Conservation (phyloP, 2,888 invertebrate genomes). For the Ectemnius continuus region DNA sequence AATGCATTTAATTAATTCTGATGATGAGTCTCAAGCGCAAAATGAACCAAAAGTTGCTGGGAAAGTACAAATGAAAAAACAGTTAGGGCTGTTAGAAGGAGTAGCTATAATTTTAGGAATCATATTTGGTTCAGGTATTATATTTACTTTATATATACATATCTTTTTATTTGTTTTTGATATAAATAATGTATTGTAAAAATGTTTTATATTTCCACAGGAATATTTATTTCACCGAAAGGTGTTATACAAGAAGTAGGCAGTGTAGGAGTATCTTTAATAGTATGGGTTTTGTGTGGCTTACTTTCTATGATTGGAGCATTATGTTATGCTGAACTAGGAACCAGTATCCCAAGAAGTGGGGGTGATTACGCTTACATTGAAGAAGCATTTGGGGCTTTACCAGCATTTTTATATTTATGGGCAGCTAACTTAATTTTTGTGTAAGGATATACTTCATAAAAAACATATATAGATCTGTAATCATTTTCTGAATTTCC, state of each 20-base stretch:
- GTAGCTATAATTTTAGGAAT: slow-evolving; percentile 96
- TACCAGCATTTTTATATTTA: slow-evolving; percentile 95
- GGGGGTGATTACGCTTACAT: slow-evolving; percentile 99
- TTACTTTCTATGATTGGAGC: slow-evolving; percentile 95
- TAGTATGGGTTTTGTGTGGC: slow-evolving; percentile 94
- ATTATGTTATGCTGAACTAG: slow-evolving; percentile 97
- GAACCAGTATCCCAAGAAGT: slow-evolving; percentile 92
- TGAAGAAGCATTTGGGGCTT: slow-evolving; percentile 91
- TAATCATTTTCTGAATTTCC: background rate
- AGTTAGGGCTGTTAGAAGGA: slow-evolving; percentile 93
- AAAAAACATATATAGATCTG: background rate
- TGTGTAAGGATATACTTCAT: slow-evolving; percentile 84
- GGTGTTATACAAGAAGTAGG: slow-evolving; percentile 95
- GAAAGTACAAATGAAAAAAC: slow-evolving; percentile 90
- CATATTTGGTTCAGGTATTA: slow-evolving; percentile 93
- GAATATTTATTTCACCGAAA: slow-evolving; percentile 97
- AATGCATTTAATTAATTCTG: slow-evolving; percentile 46
- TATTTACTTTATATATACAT: slow-evolving; percentile 7
- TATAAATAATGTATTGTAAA: slow-evolving; percentile 20
- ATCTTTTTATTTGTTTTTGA: slow-evolving; percentile 4
- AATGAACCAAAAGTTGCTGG: background rate
- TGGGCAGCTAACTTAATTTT: slow-evolving; percentile 99
- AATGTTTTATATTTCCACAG: slow-evolving; percentile 74
- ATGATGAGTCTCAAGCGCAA: slow-evolving; percentile 32
- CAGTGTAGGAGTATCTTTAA: slow-evolving; percentile 91